Evolutionary conservation across 2,888 invertebrate species (phyloP), one percentile per base, ranked within the genome.

Genomic region (Ypsolopha sequella): DNA sequence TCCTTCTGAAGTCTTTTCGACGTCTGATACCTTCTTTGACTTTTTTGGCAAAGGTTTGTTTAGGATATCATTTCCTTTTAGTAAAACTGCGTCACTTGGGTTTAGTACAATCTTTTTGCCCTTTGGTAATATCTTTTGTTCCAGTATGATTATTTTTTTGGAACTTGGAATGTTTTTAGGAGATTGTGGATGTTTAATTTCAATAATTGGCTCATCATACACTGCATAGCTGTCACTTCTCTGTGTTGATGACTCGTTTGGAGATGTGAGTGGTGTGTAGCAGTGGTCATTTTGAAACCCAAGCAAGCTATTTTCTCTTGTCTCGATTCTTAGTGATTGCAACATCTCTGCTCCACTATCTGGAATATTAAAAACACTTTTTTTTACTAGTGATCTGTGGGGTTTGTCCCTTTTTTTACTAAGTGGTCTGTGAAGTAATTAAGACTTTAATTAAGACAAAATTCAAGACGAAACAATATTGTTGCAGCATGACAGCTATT

Each of bases 281-380:
- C 94, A 94, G 66, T 95, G 95, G 72, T 95, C 95, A 80, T 94
- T 90, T 64, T 90, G 90, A 60, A 92, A 90, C 6, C 92, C 89
- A 62, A 90, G 87, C 53, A 90, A 81, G 64, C 86, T 87, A 48
- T 85, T 85, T 60, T 87, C 87, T 59, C 86, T 70, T 50, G 86
- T 86, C 62, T 86, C 86, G 62, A 86, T 84, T 59, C 80, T 71
- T 54, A 86, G 64, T 38, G 85, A 84, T 56, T 86, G 86, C 56
- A 87, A 70, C 84, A 87, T 86, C 70, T 87, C 82, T 52, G 85
- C 82, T 54, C 87, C 85, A 68, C 86, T 85, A 62, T 87, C 86
- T 76, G 70, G 11, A 38, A 45, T 3, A 24, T 24, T 3, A 24
- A 24, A 24, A 24, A 24, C 4, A 3, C 2, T 24, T 24, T 24